These are phyloP conservation scores for Mionectes olivaceus DNA, from an alignment of 2,797 vertebrate species.

Conservation along the genomic window DNA sequence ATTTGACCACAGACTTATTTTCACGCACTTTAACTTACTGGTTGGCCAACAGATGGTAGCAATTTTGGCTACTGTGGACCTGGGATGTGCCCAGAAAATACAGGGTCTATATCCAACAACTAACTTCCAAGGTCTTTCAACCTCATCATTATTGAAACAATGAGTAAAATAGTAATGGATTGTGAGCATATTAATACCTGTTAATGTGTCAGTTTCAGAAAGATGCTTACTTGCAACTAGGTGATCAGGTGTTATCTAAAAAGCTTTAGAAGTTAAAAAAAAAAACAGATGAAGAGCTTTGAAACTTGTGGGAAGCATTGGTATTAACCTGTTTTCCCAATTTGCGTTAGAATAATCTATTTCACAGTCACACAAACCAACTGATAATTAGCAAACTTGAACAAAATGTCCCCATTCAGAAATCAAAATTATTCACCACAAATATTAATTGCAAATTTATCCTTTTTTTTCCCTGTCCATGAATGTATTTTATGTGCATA, in stretches of 20 bases:
- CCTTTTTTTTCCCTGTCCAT: not conserved
- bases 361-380: not conserved
- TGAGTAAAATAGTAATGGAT: not conserved
- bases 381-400: slow-evolving; percentile 25
- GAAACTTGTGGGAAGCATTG: not conserved
- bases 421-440: slow-evolving; percentile 32
- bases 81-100: not conserved
- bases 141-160: not conserved
- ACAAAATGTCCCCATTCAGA: slow-evolving; percentile 31
- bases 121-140: not conserved
- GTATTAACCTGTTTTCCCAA: not conserved
- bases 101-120: not conserved
- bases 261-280: not conserved
- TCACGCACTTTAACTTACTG: not conserved
- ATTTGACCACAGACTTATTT: not conserved
- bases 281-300: not conserved
- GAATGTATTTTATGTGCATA: slow-evolving; percentile 41
- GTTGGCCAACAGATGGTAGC: not conserved
- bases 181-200: not conserved
- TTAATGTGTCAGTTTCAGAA: not conserved
- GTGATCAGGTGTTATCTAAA: not conserved
- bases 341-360: not conserved
- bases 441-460: slow-evolving; percentile 63
- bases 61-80: not conserved
- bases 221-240: not conserved